Evolutionary conservation across 2,113 vertebrate genomes (phyloP).

Genomic region (Protobothrops flavoviridis): DNA sequence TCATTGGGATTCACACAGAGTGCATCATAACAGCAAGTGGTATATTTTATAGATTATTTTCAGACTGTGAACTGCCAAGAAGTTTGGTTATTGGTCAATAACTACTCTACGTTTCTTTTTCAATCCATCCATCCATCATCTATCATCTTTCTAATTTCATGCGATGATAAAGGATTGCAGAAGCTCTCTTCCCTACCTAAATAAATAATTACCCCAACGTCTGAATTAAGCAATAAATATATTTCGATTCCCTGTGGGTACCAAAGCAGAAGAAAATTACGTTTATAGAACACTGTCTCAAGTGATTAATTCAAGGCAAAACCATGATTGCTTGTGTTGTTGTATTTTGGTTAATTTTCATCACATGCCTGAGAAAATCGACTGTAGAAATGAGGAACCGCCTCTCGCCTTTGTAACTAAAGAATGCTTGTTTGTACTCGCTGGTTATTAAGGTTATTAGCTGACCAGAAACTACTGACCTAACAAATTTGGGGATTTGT

Average conservation of each 20-base stretch:
- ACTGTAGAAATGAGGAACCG: background rate
- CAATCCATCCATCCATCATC: background rate
- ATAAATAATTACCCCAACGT: background rate
- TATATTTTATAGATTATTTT: slow-evolving; percentile 10
- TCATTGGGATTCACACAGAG: background rate
- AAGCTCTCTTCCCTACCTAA: slow-evolving; percentile 19
- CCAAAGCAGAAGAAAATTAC: background rate
- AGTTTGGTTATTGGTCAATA: background rate
- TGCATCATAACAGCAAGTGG: background rate
- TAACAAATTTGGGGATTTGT: background rate
- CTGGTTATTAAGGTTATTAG: background rate
- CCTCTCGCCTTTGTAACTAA: background rate
- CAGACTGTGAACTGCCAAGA: background rate
- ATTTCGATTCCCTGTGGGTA: slow-evolving; percentile 23
- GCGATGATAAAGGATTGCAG: background rate
- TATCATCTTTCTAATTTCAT: background rate
- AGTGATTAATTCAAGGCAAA: background rate
- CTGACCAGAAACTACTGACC: background rate
- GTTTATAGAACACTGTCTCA: background rate
- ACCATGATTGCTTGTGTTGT: background rate
- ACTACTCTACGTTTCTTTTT: background rate
- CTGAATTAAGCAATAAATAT: slow-evolving; percentile 35
- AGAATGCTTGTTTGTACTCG: background rate
- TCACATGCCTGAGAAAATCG: background rate
- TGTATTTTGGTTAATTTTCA: fast-evolving